A percentile compares a stretch with the other conserved stretches of the same genome.
phyloP scores from a whole-genome alignment of 2,888 invertebrate genomes.

The Volucella zonaria region DNA sequence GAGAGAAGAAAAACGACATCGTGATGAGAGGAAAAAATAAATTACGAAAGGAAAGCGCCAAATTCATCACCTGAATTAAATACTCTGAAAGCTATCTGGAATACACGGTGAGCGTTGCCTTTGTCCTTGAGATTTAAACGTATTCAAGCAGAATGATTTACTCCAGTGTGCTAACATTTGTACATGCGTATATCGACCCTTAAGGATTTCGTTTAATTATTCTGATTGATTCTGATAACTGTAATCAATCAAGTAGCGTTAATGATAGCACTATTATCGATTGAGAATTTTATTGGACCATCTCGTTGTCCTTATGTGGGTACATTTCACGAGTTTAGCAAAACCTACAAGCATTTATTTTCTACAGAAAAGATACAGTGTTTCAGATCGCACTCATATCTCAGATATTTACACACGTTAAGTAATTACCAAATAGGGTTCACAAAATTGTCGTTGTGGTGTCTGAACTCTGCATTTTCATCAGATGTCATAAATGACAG shows the following conservation, averaged over 20 bases:
- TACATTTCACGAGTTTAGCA: too few relatives aligned
- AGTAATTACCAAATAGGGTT: too few relatives aligned
- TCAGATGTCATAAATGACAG: too few relatives aligned
- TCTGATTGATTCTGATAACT: conserved; percentile 38
- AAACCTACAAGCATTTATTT: too few relatives aligned
- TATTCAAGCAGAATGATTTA: conserved; percentile 27
- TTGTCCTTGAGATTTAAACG: conserved; percentile 32
- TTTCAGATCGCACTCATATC: too few relatives aligned
- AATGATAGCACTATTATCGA: conserved; percentile 17
- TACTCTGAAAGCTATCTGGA: conserved; percentile 7
- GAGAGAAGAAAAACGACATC: neutral
- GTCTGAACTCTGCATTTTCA: too few relatives aligned
- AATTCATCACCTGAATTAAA: conserved; percentile 35
- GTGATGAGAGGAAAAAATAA: conserved; percentile 4
- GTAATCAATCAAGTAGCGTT: conserved; percentile 40
- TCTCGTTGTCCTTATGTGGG: too few relatives aligned
- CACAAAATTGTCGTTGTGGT: too few relatives aligned
- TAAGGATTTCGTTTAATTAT: conserved; percentile 28
- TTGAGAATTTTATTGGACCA: neutral
- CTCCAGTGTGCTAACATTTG: too few relatives aligned
- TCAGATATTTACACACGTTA: too few relatives aligned
- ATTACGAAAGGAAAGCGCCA: conserved; percentile 13
- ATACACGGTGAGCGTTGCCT: neutral
- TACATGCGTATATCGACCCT: neutral
- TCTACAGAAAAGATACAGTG: too few relatives aligned